Evolutionary conservation across 2,888 invertebrate genomes (phyloP).

Genomic region (Crocallis elinguaria): DNA sequence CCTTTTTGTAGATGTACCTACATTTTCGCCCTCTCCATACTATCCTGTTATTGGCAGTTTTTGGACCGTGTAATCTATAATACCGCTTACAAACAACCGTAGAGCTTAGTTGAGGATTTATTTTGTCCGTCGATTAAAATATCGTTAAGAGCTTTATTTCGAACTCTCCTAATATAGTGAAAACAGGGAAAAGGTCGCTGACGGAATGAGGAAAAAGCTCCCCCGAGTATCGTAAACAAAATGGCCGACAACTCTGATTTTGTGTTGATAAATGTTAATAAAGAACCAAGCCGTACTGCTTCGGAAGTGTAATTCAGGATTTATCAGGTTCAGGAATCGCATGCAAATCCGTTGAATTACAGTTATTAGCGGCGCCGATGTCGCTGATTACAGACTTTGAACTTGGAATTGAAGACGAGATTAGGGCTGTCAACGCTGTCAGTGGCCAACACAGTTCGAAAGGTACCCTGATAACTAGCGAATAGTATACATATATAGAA

Average conservation of each 20-base stretch:
- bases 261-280: conserved; percentile 22
- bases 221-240: conserved; percentile 18
- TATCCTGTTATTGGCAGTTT: conserved; percentile 24
- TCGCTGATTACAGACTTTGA: conserved; percentile 30
- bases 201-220: conserved; percentile 10
- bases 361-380: conserved; percentile 25
- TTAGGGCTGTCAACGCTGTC: conserved; percentile 4
- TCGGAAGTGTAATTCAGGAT: conserved; percentile 15
- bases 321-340: conserved; percentile 31
- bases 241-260: conserved; percentile 6
- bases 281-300: conserved; percentile 14
- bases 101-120: neutral
- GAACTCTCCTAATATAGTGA: neutral
- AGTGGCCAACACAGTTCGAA: neutral
- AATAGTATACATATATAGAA: too few species aligned
- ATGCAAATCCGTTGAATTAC: conserved; percentile 28
- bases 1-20: conserved; percentile 14
- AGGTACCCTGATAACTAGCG: neutral
- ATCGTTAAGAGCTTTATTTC: neutral
- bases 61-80: conserved; percentile 15
- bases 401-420: conserved; percentile 1
- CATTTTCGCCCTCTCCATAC: conserved; percentile 4
- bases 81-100: conserved; percentile 1
- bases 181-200: neutral
- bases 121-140: neutral